Conservation (phyloP, 2,113 vertebrate genomes). For the Amazona vittata region DNA sequence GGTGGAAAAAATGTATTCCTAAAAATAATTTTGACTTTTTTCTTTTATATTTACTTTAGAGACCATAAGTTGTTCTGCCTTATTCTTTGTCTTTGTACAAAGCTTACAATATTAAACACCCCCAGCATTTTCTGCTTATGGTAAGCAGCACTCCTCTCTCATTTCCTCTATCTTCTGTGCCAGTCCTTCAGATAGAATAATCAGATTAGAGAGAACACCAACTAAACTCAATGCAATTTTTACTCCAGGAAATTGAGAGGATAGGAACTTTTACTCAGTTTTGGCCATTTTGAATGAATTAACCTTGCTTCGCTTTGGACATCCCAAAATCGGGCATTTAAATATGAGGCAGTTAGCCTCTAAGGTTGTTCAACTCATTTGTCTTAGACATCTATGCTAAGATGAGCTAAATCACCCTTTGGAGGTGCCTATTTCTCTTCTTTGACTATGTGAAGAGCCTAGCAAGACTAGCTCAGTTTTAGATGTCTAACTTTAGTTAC, state of each 20-base stretch:
- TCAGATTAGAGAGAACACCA: not conserved
- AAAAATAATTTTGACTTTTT: not conserved
- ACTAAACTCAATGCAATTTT: not conserved
- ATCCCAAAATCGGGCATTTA: not conserved
- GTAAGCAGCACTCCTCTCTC: not conserved
- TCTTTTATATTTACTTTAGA: not conserved
- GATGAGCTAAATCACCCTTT: not conserved
- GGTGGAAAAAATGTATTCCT: not conserved
- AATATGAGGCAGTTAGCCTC: not conserved
- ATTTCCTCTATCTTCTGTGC: not conserved
- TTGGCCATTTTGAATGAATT: not conserved
- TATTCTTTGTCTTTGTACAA: not conserved
- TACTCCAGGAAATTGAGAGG: not conserved
- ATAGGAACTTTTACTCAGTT: not conserved
- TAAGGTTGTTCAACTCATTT: not conserved
- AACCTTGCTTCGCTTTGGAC: not conserved
- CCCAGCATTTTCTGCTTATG: not conserved
- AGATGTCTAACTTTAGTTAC: not conserved
- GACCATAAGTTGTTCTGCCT: not conserved
- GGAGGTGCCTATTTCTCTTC: not conserved
- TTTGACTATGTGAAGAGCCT: not conserved
- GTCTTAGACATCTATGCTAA: not conserved
- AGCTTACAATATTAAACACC: not conserved
- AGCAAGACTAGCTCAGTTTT: not conserved
- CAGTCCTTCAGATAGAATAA: not conserved